Conservation (phyloP, 2,888 invertebrate species). For the Drosophila flavopinicola region DNA sequence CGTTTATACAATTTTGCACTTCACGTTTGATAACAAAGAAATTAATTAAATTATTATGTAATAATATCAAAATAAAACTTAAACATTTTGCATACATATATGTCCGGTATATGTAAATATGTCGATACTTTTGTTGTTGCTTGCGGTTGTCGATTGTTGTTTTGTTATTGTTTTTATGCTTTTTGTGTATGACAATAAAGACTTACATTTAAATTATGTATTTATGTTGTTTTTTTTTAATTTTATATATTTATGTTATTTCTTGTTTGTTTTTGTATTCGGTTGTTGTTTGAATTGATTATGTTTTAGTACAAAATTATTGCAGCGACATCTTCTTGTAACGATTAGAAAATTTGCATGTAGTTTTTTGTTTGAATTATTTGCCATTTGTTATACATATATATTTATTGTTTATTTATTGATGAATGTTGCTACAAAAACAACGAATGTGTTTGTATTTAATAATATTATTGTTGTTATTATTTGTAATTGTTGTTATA, state of each 20-base stretch:
- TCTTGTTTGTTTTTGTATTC: conserved; percentile 32
- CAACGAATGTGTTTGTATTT: conserved; percentile 18
- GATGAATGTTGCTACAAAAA: conserved; percentile 39
- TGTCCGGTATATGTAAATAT: conserved; percentile 15
- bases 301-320: conserved; percentile 47
- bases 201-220: conserved; percentile 62
- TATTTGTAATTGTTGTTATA: conserved; percentile 58
- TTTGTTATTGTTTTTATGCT: conserved; percentile 23
- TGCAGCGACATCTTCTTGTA: conserved; percentile 43
- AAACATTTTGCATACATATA: conserved; percentile 39
- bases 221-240: conserved; percentile 23
- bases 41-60: conserved; percentile 56
- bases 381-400: conserved; percentile 15
- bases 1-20: conserved; percentile 28
- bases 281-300: conserved; percentile 43
- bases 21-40: conserved; percentile 54
- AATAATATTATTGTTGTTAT: conserved; percentile 24
- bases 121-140: conserved; percentile 36
- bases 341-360: conserved; percentile 53
- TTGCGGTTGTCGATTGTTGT: conserved; percentile 18
- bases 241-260: conserved; percentile 12
- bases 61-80: conserved; percentile 65
- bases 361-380: conserved; percentile 8
- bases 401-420: conserved; percentile 23
- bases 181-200: conserved; percentile 50